Evolutionary conservation across 2,888 invertebrate genomes (phyloP), one percentile per base, ranked within the genome.

Genomic region (Caenorhabditis sp.): DNA sequence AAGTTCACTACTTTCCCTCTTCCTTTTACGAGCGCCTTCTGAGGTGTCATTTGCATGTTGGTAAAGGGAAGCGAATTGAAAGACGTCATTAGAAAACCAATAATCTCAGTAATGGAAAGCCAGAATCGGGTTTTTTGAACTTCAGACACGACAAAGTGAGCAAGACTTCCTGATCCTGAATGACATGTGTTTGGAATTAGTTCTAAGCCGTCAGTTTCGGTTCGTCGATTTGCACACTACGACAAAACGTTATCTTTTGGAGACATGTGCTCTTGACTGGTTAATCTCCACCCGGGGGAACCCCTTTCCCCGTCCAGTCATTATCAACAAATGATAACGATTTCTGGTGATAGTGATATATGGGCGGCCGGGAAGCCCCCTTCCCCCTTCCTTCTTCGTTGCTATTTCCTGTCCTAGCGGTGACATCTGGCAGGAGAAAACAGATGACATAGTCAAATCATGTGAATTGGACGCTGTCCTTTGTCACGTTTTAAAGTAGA

Each of bases 401-500:
- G n/a, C n/a, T n/a, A n/a, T n/a, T 41, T 58, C 37, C 58, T 59
- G 52, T 35, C 37, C 5, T 39, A 35, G 26, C 43, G 17, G 17
- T 45, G 48, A 70, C 43, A 70, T 70, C 59, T 53, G 45, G 45
- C 37, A 35, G 52, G 59, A 53, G 59, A 66, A 68, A 24, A 26
- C 55, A 55, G 15, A 65, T 50, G 41, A 50, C 58, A 53, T 43
- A 53, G 45, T 32, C 22, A 35, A 70, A 70, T 70, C 70, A 70
- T 70, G 70, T 70, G 70, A 70, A 70, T 41, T 26, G 55, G 50
- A 52, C 58, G 58, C 48, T 43, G 50, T 70, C 70, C 70, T 70
- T 70, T 70, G 59, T 70, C 70, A 70, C 70, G 59, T 46, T 70
- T 68, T 59, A 70, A 70, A 70, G 52, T 45, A 52, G 68, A 58